Evolutionary conservation across 2,113 vertebrate species (phyloP).

Genomic region (Anguilla rostrata): DNA sequence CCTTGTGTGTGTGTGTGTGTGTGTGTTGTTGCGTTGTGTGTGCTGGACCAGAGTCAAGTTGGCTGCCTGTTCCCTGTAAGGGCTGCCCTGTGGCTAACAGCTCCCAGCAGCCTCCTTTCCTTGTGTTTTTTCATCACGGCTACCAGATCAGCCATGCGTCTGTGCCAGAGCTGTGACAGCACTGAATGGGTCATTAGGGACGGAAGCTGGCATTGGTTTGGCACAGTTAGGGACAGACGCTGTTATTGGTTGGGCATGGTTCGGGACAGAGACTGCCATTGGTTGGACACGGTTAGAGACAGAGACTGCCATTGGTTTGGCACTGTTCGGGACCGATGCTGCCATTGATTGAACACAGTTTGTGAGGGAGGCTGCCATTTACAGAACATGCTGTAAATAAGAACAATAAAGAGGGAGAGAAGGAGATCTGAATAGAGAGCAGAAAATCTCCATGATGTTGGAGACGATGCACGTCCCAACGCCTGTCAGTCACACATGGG

Average conservation of each 20-base stretch:
- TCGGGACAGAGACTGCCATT: no score
- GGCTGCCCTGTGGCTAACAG: slow-evolving; percentile 8
- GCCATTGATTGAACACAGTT: no score
- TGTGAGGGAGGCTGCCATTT: not conserved
- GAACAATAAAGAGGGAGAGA: not conserved
- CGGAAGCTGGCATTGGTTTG: not conserved
- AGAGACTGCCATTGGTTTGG: not conserved
- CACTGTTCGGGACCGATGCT: no score
- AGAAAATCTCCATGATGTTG: not conserved
- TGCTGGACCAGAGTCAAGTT: not conserved
- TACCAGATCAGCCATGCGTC: not conserved
- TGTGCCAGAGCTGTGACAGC: not conserved
- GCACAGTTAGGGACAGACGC: no score
- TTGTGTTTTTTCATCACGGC: not conserved
- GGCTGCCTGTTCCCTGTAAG: not conserved
- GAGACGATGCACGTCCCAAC: not conserved
- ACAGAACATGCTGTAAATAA: not conserved
- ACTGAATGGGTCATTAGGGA: not conserved
- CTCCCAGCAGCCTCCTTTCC: not conserved
- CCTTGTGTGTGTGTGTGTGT: not conserved
- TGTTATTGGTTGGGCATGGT: no score
- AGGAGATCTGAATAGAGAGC: not conserved
- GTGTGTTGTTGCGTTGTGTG: not conserved
- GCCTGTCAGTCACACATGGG: not conserved
- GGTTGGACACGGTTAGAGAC: not conserved